Base-by-base conservation (phyloP, 2,888 invertebrate genomes). In the Scaeva pyrastri region DNA sequence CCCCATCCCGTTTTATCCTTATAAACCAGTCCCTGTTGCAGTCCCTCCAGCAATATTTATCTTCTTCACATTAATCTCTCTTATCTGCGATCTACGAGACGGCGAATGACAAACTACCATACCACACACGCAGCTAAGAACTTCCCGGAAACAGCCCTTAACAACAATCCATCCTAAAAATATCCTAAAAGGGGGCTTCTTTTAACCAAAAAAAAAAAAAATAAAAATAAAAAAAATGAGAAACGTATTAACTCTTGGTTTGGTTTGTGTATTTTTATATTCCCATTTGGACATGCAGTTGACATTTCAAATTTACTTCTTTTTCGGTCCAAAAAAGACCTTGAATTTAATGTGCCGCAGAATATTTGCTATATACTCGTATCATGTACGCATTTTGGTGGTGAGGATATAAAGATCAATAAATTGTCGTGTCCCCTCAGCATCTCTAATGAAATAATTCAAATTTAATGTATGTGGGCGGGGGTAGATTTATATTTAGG, bases 41-140 rank as follows among this genome's bases (percentile, higher is more conserved):
- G 39, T 50, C 68, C 68, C 50, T 39, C 68, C 39, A 68, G 50
- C 39, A n/a, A 68, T 68, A 68, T 52, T 36, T 68, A 68, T 68
- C 68, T 68, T 68, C 68, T 52, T 52, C 68, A 52, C 68, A 68
- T 68, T 68, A 68, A 68, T 68, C 68, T 68, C 68, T 68, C 68
- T 68, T 68, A 68, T 68, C 68, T 68, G 50, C 68, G 23, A 68
- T 52, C 52, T 68, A 68, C 68, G 50, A 52, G 68, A 68, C 52
- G 68, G 68, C 68, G 52, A 68, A 68, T 52, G 68, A 68, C 68
- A 68, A 68, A 68, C 68, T 52, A 52, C 68, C 50, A n/a, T n/a
- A n/a, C 36, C 10, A 66, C 12, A 64, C 26, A 66, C 45, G 11
- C 8, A 50, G 11, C 50, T 50, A 52, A 68, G 68, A 68, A 68